Evolutionary conservation across 2,113 vertebrate species (phyloP).

Genomic region (Grammomys dolichurus): DNA sequence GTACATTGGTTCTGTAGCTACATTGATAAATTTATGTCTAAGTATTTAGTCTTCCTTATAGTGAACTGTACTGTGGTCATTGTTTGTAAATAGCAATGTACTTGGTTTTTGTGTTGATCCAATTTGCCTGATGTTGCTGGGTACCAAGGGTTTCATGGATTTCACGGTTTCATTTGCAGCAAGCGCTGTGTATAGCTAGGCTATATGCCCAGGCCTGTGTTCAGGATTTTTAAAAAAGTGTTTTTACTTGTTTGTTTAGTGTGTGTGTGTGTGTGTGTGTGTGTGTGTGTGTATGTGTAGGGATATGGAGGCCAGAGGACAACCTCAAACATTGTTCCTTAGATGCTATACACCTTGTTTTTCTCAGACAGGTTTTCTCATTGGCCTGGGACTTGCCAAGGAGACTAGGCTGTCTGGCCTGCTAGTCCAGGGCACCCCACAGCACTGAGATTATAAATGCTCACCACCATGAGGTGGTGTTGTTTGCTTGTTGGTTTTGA

Average conservation of each 20-base stretch:
- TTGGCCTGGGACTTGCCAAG: not conserved
- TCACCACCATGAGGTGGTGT: not conserved
- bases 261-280: not conserved
- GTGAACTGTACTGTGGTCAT: not conserved
- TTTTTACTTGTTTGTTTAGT: not conserved
- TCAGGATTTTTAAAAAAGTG: not conserved
- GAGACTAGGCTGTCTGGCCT: not conserved
- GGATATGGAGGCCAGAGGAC: not conserved
- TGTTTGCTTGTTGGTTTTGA: not conserved
- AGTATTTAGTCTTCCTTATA: not conserved
- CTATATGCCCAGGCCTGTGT: not conserved
- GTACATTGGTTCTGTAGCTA: not conserved
- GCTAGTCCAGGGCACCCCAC: not conserved
- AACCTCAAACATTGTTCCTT: not conserved
- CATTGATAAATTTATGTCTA: not conserved
- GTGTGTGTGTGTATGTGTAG: not conserved
- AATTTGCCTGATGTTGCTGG: not conserved
- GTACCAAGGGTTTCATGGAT: not conserved
- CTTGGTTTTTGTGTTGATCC: not conserved
- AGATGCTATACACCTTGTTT: not conserved
- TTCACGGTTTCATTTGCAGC: not conserved
- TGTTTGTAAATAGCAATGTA: not conserved
- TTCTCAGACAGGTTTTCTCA: not conserved
- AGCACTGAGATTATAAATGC: not conserved
- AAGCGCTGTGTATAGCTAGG: not conserved